Percentiles rank a stretch among this genome's conserved stretches.
These are phyloP conservation scores for Ochlodes sylvanus DNA, from an alignment of 2,888 invertebrate species.

Conservation along the genomic window DNA sequence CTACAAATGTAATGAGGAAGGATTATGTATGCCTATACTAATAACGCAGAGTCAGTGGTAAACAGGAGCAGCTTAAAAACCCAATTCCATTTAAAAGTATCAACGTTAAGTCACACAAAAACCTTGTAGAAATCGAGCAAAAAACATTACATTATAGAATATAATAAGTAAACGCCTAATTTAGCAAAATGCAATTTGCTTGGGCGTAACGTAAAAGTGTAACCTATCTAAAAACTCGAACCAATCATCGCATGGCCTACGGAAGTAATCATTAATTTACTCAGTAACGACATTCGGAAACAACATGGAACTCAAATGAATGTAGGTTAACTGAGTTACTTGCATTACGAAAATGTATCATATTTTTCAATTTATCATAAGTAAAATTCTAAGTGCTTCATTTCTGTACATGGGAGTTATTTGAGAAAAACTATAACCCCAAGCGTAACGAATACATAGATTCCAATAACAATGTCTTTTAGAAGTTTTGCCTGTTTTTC, in stretches of 20 bases:
- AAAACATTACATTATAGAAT: background rate
- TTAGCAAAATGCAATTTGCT: conserved; percentile 4
- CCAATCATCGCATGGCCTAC: background rate
- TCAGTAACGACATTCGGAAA: background rate
- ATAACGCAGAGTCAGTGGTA: background rate
- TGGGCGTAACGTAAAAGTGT: background rate
- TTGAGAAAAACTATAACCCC: too few relatives aligned
- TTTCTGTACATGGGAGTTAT: too few relatives aligned
- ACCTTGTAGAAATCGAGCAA: background rate
- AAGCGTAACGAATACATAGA: too few relatives aligned
- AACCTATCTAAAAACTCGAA: background rate
- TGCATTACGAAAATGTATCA: background rate
- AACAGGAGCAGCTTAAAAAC: background rate
- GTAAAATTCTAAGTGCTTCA: too few relatives aligned
- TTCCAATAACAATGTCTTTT: too few relatives aligned
- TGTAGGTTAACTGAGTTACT: background rate
- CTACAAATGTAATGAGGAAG: background rate
- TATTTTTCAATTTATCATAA: too few relatives aligned
- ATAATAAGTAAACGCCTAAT: conserved; percentile 10
- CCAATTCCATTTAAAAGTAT: background rate
- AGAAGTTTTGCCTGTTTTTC: too few relatives aligned
- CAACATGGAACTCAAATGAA: background rate
- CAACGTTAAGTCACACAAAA: background rate
- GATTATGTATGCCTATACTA: background rate
- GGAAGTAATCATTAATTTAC: background rate